Evolutionary conservation across 2,797 vertebrate genomes (phyloP).

Genomic region (Zalophus californianus): DNA sequence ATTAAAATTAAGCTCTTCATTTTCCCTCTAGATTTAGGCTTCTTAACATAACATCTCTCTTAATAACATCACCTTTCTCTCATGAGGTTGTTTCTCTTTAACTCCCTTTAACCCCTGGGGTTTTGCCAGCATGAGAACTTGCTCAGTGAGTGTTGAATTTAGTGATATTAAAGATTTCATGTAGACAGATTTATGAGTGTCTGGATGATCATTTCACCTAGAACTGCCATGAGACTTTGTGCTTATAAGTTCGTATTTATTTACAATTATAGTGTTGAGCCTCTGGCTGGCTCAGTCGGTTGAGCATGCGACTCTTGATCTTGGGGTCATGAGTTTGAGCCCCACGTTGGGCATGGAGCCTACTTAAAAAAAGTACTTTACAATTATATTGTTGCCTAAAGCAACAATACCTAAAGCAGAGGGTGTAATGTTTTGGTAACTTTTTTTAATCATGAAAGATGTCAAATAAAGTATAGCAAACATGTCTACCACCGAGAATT

Average conservation of each 20-base stretch:
- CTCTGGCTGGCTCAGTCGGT: neutral
- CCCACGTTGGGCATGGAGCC: neutral
- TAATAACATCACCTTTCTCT: neutral
- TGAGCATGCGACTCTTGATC: neutral
- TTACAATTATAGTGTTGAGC: neutral
- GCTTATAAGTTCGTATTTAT: neutral
- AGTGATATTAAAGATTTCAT: neutral
- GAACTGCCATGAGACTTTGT: neutral
- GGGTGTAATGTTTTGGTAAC: neutral
- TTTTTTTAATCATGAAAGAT: slow-evolving; percentile 27
- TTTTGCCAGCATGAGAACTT: slow-evolving; percentile 25
- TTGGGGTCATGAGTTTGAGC: neutral
- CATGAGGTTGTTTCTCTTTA: neutral
- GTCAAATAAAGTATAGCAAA: neutral
- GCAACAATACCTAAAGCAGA: neutral
- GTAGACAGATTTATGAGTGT: neutral
- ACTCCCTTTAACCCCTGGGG: neutral
- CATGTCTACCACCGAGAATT: neutral
- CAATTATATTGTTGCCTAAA: neutral
- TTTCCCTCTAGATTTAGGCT: neutral
- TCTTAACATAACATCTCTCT: slow-evolving; percentile 11
- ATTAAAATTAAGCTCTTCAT: slow-evolving; percentile 32
- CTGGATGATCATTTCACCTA: slow-evolving; percentile 22
- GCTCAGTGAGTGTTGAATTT: neutral
- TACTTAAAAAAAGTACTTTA: neutral